phyloP scores from a whole-genome alignment of 2,797 vertebrate species.

The Loriculus beryllinus region DNA sequence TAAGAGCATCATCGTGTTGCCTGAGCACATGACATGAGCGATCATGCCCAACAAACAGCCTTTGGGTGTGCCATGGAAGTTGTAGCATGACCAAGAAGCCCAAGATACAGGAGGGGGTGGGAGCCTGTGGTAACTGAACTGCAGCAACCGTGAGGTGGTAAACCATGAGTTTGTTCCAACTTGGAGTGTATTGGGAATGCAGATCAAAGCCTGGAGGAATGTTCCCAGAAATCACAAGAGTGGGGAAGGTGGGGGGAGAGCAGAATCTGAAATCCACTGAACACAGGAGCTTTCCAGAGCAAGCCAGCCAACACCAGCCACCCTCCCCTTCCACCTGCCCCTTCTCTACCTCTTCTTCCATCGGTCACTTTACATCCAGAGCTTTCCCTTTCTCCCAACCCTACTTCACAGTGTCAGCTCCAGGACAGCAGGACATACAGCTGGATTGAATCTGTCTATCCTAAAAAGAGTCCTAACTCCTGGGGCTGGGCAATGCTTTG shows the following conservation, averaged over 20 bases:
- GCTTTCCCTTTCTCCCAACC: background rate
- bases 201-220: constrained; percentile 58
- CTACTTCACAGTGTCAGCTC: accelerated
- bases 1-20: constrained; percentile 44
- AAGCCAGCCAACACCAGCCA: background rate
- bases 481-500: background rate
- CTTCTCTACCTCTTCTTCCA: background rate
- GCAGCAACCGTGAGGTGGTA: constrained; percentile 36
- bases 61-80: constrained; percentile 18
- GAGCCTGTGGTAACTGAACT: constrained; percentile 50
- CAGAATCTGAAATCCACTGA: constrained; percentile 26
- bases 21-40: constrained; percentile 32
- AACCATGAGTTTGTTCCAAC: constrained; percentile 55
- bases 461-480: background rate
- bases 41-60: constrained; percentile 55
- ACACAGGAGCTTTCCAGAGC: background rate
- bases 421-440: background rate
- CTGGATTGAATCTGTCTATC: background rate
- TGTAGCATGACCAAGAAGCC: constrained; percentile 57
- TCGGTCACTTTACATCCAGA: background rate
- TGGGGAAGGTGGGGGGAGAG: background rate
- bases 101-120: constrained; percentile 21
- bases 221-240: constrained; percentile 46
- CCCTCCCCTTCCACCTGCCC: background rate
- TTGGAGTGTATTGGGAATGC: constrained; percentile 57